phyloP scores from a whole-genome alignment of 2,888 invertebrate species.

The Shargacucullia verbasci region DNA sequence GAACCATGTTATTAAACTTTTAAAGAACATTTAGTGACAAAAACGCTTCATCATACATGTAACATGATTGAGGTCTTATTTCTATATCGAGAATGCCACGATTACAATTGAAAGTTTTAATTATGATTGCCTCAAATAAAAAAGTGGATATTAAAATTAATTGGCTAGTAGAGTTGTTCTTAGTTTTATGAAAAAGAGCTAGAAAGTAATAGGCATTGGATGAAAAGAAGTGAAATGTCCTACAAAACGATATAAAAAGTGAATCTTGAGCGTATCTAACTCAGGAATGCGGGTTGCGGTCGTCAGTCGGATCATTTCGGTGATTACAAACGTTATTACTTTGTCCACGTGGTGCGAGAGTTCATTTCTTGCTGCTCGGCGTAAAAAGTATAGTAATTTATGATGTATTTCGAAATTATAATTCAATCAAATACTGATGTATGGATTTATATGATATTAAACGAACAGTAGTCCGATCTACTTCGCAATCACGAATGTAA shows the following conservation, averaged over 20 bases:
- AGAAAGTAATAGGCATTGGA: conserved; percentile 40
- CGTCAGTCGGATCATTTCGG: conserved; percentile 67
- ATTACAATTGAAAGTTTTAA: conserved; percentile 44
- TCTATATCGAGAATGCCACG: conserved; percentile 37
- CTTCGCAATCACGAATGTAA: neutral
- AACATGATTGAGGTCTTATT: conserved; percentile 50
- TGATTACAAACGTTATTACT: conserved; percentile 74
- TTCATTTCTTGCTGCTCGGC: conserved; percentile 7
- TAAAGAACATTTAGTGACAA: conserved; percentile 74
- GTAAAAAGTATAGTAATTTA: conserved; percentile 20
- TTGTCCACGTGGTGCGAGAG: conserved; percentile 37
- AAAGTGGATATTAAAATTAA: conserved; percentile 22
- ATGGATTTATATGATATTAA: neutral
- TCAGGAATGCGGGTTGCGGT: conserved; percentile 75
- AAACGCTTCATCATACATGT: conserved; percentile 52
- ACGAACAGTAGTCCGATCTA: neutral
- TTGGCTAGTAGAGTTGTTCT: conserved; percentile 10
- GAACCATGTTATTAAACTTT: conserved; percentile 74
- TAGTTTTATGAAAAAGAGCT: conserved; percentile 6
- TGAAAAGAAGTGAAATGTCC: conserved; percentile 54
- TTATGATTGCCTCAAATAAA: conserved; percentile 49
- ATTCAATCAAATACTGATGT: conserved; percentile 24
- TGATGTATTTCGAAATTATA: conserved; percentile 20
- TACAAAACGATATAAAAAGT: conserved; percentile 61
- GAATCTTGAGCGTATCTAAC: conserved; percentile 65